Conservation (phyloP, 2,888 invertebrate genomes). For the Hyppa rectilinea region DNA sequence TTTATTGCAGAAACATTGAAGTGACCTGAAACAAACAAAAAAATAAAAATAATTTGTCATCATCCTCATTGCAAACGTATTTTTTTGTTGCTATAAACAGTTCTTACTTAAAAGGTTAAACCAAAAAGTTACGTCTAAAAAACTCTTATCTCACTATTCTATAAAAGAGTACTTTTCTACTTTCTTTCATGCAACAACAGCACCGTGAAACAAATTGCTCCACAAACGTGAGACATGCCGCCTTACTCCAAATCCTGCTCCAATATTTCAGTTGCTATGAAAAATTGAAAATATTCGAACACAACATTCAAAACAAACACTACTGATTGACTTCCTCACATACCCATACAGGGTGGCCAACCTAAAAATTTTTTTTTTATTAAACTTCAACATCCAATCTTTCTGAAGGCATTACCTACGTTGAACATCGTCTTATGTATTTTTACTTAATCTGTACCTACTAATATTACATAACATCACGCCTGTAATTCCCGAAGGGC, state of each 20-base stretch:
- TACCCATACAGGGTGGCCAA: background rate
- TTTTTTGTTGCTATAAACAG: no score
- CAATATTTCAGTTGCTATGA: conserved; percentile 37
- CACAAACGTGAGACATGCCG: conserved; percentile 33
- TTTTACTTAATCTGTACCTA: no score
- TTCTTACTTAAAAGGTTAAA: no score
- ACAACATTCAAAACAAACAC: conserved; percentile 29
- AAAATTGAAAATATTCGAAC: conserved; percentile 43
- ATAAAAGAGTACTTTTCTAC: background rate
- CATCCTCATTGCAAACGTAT: background rate
- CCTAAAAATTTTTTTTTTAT: no score
- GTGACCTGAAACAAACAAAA: background rate
- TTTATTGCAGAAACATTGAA: background rate
- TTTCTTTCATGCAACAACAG: background rate
- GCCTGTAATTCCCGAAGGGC: no score
- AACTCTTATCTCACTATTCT: background rate
- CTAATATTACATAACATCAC: no score
- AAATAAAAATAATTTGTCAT: background rate
- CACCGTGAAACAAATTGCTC: conserved; percentile 36
- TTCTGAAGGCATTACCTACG: no score
- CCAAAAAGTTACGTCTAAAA: no score
- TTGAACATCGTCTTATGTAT: no score
- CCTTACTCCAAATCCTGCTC: conserved; percentile 28
- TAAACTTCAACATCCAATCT: no score
- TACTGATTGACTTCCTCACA: conserved; percentile 36